Conservation (phyloP, 2,888 invertebrate genomes). For the Ennomos fuscantarius region DNA sequence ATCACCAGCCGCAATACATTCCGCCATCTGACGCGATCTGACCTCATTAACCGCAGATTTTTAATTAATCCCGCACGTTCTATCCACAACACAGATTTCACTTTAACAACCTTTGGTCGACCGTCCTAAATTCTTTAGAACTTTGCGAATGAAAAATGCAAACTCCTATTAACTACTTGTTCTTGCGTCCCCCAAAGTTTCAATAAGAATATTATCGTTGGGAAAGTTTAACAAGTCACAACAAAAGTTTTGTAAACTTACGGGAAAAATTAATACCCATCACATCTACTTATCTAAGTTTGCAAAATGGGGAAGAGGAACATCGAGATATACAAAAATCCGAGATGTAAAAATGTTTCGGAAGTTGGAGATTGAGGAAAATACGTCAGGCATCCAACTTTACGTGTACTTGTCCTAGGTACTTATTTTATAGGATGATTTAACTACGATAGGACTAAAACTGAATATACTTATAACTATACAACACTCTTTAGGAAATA, state of each 20-base stretch:
- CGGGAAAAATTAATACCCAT: constrained; percentile 26
- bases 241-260: constrained; percentile 36
- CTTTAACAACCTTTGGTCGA: constrained; percentile 19
- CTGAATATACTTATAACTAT: no score
- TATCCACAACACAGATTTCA: constrained; percentile 14
- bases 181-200: constrained; percentile 45
- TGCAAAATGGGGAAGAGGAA: constrained; percentile 1
- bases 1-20: constrained; percentile 18
- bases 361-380: constrained; percentile 5
- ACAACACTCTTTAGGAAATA: no score
- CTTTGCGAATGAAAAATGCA: constrained; percentile 47
- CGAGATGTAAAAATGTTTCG: constrained; percentile 2
- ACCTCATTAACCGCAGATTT: constrained; percentile 35
- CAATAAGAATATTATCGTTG: constrained; percentile 47
- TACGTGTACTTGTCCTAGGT: no score
- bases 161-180: constrained; percentile 44
- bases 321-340: background rate
- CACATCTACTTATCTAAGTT: constrained; percentile 10
- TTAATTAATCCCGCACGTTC: constrained; percentile 29
- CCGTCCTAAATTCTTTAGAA: constrained; percentile 37
- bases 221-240: constrained; percentile 43
- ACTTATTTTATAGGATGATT: no score
- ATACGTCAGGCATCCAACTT: background rate
- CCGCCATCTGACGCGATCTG: constrained; percentile 20
- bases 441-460: no score